phyloP scores from a whole-genome alignment of 2,113 vertebrate species.

The Heterocephalus glaber region DNA sequence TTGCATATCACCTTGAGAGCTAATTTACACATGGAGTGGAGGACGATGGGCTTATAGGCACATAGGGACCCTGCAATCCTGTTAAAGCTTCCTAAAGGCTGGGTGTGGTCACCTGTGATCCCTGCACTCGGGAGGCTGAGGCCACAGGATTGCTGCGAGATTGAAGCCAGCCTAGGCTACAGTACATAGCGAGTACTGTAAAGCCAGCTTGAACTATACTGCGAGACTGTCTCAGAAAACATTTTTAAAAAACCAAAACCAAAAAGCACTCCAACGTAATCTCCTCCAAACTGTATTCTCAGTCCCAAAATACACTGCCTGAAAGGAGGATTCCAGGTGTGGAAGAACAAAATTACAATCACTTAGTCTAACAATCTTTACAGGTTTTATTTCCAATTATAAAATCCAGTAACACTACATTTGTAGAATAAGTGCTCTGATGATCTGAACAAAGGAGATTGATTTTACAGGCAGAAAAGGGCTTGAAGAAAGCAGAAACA shows the following conservation, averaged over 20 bases:
- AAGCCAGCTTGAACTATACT: background rate
- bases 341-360: background rate
- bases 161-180: background rate
- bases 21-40: background rate
- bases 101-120: background rate
- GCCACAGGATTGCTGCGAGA: background rate
- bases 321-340: background rate
- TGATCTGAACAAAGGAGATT: background rate
- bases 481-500: background rate
- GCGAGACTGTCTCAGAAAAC: background rate
- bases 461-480: background rate
- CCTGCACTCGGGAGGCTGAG: background rate
- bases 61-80: background rate
- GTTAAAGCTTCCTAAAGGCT: background rate
- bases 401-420: background rate
- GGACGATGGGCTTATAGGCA: background rate
- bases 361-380: background rate
- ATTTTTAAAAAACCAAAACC: background rate
- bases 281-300: background rate
- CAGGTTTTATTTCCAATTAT: background rate
- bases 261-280: background rate
- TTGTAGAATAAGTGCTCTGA: background rate
- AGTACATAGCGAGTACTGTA: background rate
- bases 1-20: background rate
- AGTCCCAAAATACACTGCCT: background rate